Evolutionary conservation across 2,797 vertebrate genomes (phyloP).

Genomic region (Synaphobranchus kaupii): DNA sequence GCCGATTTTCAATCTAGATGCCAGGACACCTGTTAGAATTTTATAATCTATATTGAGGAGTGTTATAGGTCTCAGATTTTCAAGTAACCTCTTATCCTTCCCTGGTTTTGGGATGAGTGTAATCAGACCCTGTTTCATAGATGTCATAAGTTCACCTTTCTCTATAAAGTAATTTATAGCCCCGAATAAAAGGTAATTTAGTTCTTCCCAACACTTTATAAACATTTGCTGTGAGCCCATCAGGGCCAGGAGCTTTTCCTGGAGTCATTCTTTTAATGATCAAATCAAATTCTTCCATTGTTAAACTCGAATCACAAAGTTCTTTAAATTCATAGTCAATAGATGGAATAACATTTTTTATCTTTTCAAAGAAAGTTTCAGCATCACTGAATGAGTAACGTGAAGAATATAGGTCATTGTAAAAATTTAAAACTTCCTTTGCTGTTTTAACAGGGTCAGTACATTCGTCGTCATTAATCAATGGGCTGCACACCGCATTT

Average conservation of each 20-base stretch:
- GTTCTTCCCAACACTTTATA: too few species aligned
- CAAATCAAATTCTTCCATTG: background rate
- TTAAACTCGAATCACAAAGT: conserved; percentile 3
- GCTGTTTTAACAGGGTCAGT: background rate
- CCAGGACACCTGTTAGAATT: background rate
- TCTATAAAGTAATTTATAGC: background rate
- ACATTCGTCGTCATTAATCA: background rate
- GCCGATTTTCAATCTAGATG: background rate
- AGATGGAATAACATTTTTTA: background rate
- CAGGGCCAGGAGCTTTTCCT: conserved; percentile 1
- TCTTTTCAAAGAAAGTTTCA: too few species aligned
- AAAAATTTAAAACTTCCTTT: too few species aligned
- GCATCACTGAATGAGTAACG: background rate
- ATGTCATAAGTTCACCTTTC: background rate
- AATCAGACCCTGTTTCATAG: conserved; percentile 12
- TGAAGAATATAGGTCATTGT: too few species aligned
- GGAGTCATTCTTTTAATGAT: background rate
- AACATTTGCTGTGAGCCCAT: background rate
- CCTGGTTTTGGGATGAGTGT: conserved; percentile 22
- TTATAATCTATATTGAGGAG: conserved; percentile 13
- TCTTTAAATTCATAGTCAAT: background rate
- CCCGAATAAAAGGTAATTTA: background rate
- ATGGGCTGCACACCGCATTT: background rate
- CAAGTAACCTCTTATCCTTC: background rate
- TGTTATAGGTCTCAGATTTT: background rate